Base-by-base conservation (phyloP, 2,113 vertebrate genomes). In the Podilymbus podiceps region DNA sequence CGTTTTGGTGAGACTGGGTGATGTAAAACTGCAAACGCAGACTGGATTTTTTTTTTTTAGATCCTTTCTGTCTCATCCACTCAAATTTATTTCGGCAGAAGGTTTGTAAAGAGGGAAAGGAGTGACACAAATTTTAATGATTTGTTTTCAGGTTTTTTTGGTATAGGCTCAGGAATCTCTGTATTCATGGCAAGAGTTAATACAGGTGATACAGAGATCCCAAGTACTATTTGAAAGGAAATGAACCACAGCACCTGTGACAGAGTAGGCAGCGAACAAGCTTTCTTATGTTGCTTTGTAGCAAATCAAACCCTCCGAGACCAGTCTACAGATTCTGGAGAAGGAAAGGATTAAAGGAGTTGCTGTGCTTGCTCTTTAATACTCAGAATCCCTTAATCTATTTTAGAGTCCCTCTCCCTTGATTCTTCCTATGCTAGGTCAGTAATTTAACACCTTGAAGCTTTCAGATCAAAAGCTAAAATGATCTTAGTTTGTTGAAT, bases 401-500 rank as follows among this genome's bases (percentile, higher is more conserved):
- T 97, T 98, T 94, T 87, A 95, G 86, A 96, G 85, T 78, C 71
- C 80, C 81, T 74, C 90, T 95, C 89, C 52, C 63, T 85, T 88
- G 82, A 75, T 93, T 96, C 89, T 84, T 93, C 40, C 75, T 98
- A 89, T 95, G 89, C 87, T 96, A 96, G 94, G 94, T 97, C 96
- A 98, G 98, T 98, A 98, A 98, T 97, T 98, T 97, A 98, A 98
- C 96, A 98, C 95, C 97, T 96, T 96, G 94, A 96, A 94, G 92
- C 93, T 97, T 97, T 96, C 93, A 97, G 97, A 97, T 97, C 89
- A 97, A 97, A 98, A 97, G 88, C 87, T 96, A 97, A 97, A 98
- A 97, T 97, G 69, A 98, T 94, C 53, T 66, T 93, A 95, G 92
- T 90, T 63, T 80, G 90, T 93, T 97, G 96, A 98, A 98, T 97